Base-by-base conservation (phyloP, 2,888 invertebrate species). In the Cosmorhoe ocellata region DNA sequence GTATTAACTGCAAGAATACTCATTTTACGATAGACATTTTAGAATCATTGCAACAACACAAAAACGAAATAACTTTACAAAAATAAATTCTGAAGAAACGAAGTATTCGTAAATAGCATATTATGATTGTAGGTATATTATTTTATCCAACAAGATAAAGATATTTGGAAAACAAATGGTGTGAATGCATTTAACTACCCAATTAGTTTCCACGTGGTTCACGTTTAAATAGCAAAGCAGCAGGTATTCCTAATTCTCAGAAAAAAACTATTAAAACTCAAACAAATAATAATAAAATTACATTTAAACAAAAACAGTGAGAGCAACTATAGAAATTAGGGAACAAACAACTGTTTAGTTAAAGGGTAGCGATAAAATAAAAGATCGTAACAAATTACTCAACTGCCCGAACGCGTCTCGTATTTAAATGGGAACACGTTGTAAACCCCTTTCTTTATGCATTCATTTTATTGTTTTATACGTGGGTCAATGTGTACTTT, bases 381-480 rank as follows among this genome's bases (percentile, higher is more conserved):
- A 82, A 79, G 75, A 69, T 64, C 59, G 66, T 80, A 81, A 86
- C 83, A 86, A 87, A 88, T 83, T 80, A 81, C 69, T 79, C 64
- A 58, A 77, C 81, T 85, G 84, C 73, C 82, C 87, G 74, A 74
- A 74, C 69, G 74, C 71, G 79, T 70, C 73, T 72, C 74, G 74
- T 71, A 85, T 84, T 85, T 80, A 80, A 85, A 81, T 81, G 76
- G 80, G 79, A 82, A 85, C 84, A 83, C 64, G 83, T 78, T 81
- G 79, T 81, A 84, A 87, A n/a, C n/a, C 88, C 89, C 89, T 87
- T 87, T 81, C 79, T 72, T 76, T 78, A 67, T 77, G 71, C 72
- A 67, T 68, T 66, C 71, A 75, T 80, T 84, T 85, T 79, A 82
- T 85, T 89, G 89, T 90, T 86, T 89, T 85, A 83, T 84, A 79